Evolutionary conservation across 2,113 vertebrate species (phyloP), one percentile per base, ranked within the genome.

Genomic region (Nothocercus nigrocapillus): DNA sequence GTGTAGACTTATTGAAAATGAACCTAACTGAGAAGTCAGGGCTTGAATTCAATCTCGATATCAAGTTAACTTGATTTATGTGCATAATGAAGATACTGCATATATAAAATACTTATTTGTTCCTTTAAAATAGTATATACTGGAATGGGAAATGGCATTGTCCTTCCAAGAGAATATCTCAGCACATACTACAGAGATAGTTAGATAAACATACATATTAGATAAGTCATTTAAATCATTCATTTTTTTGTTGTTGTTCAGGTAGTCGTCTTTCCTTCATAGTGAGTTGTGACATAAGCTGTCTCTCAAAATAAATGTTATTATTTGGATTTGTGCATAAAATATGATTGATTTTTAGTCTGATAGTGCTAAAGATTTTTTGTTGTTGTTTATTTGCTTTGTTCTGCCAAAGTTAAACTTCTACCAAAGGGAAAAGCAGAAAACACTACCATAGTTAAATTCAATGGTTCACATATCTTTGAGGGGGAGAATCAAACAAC

Each of bases 201-300:
- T 36, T 36, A 36, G 36, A 36, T 66, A 11, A 0, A 44, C 38
- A 80, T 63, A 12, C 0, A 2, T 34, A 0, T 25, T 44, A 27
- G 54, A 78, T 45, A 4, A 69, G 56, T 73, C 69, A 79, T n/a
- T 92, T 49, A 58, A 73, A 53, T 68, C 0, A n/a, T 66, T 45
- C 30, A 15, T 73, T 83, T 74, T 69, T 11, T 13, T 44, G 42
- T 44, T 44, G 42, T 89, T 20, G 20, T 80, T 34, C 73, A 78
- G 36, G 16, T 51, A 73, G 21, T 27, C 19, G 13, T 11, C 24
- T 76, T 40, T 85, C 42, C 17, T 87, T 85, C n/a, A 81, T 21
- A 75, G 13, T 24, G 27, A 47, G 7, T 30, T 67, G 49, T 11
- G 3, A 53, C 4, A n/a, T 3, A 59, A 8, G 44, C 4, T 61